Base-by-base conservation (phyloP, 2,888 invertebrate species). In the Drosophila mettleri region DNA sequence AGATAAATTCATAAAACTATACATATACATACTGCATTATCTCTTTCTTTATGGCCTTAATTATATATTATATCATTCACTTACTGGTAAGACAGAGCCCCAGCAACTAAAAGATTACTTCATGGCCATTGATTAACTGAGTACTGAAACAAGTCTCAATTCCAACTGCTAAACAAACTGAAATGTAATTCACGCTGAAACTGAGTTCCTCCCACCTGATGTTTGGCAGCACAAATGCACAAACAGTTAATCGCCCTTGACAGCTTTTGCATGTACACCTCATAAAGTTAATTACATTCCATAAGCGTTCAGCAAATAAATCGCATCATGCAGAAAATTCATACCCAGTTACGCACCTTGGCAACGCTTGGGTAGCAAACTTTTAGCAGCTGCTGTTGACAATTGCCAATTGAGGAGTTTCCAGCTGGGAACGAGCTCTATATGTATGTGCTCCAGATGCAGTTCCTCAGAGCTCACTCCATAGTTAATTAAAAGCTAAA, bases 401-500 rank as follows among this genome's bases (percentile, higher is more conserved):
- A 83, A 84, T 78, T 69, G 81, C 59, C 63, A 75, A 63, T 38
- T 43, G 41, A 53, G 34, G 51, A 64, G 62, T 38, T 16, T 18
- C 29, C 14, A 39, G 41, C 34, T 31, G 31, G 12, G 31, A 18
- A 8, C 7, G 18, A 12, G 46, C 2, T 43, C 16, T 27, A 10
- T 46, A 9, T 20, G 31, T 48, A 14, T 14, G 20, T 20, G 33
- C 59, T 52, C 36, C 39, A 51, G 51, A 45, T 55, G 61, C 70
- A 73, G 55, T 59, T 61, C 22, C 52, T n/a, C 52, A 52, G 27
- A 52, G 27, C 52, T 38, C 38, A 65, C 69, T 57, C 34, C 69
- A 34, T 54, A 76, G 86, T 83, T 83, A 86, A 88, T 83, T 83
- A 88, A 83, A 71, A 83, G 77, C 82, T 70, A 83, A 88, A 77